Conservation (phyloP, 2,888 invertebrate species). For the Melieria picta region DNA sequence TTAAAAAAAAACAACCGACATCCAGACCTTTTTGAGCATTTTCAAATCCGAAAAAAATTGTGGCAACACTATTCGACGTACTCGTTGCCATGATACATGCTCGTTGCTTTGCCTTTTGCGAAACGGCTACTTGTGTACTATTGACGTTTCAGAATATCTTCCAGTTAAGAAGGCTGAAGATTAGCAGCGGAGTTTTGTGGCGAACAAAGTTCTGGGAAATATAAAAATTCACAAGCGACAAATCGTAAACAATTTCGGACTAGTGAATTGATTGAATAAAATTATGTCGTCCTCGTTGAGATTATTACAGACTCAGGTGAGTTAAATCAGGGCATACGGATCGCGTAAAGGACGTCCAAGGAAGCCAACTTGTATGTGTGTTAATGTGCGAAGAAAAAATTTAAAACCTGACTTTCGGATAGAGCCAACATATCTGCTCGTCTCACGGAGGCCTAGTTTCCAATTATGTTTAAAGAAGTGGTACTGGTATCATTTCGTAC, state of each 20-base stretch:
- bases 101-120: no score
- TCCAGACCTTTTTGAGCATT: no score
- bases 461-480: not conserved
- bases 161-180: slow-evolving; percentile 67
- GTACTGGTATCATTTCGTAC: not conserved
- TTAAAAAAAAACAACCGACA: no score
- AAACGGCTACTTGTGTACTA: not conserved
- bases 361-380: slow-evolving; percentile 18
- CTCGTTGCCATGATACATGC: no score
- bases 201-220: slow-evolving; percentile 31
- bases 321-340: slow-evolving; percentile 31
- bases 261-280: slow-evolving; percentile 15
- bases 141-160: slow-evolving; percentile 58
- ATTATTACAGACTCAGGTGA: slow-evolving; percentile 61
- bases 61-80: no score
- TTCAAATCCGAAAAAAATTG: no score
- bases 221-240: slow-evolving; percentile 2
- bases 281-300: slow-evolving; percentile 60
- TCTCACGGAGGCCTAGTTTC: not conserved
- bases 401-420: not conserved
- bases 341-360: slow-evolving; percentile 12
- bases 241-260: not conserved
- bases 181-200: slow-evolving; percentile 49
- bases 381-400: slow-evolving; percentile 14
- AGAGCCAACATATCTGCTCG: not conserved